These are phyloP conservation scores for Lasiurus borealis DNA, from an alignment of 2,113 vertebrate genomes.

Conservation along the genomic window DNA sequence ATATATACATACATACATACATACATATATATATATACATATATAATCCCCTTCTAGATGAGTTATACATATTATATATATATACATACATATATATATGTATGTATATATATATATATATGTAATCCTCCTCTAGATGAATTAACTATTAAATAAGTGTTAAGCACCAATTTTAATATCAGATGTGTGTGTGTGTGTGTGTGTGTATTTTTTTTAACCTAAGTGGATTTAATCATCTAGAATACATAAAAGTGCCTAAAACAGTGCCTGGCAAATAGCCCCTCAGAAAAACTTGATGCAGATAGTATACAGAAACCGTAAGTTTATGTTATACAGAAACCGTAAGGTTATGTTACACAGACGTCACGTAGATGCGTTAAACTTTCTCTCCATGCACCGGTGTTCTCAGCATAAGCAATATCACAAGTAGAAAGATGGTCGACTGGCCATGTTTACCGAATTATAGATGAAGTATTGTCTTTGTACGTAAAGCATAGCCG, in stretches of 20 bases:
- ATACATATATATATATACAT: too few relatives aligned
- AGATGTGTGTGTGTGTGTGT: too few relatives aligned
- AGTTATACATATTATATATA: too few relatives aligned
- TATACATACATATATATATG: too few relatives aligned
- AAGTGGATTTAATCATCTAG: conserved; percentile 26
- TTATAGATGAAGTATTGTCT: conserved; percentile 23
- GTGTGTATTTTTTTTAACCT: background rate
- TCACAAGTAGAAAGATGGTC: background rate
- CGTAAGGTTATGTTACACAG: too few relatives aligned
- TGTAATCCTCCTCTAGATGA: too few relatives aligned
- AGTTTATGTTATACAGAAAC: conserved; percentile 54
- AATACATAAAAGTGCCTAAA: background rate
- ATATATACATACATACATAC: too few relatives aligned
- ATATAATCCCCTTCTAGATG: too few relatives aligned
- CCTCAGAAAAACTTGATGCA: conserved; percentile 35
- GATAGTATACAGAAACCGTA: background rate
- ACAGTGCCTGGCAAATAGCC: background rate
- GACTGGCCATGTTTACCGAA: background rate
- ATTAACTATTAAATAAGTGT: too few relatives aligned
- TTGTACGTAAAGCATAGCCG: background rate
- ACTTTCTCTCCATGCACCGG: background rate
- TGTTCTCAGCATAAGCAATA: background rate
- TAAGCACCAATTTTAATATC: too few relatives aligned
- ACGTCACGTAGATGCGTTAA: conserved; percentile 5
- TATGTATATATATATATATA: too few relatives aligned